These are phyloP conservation scores for Apis florea DNA, from an alignment of 1,140 invertebrate species.

Conservation along the genomic window DNA sequence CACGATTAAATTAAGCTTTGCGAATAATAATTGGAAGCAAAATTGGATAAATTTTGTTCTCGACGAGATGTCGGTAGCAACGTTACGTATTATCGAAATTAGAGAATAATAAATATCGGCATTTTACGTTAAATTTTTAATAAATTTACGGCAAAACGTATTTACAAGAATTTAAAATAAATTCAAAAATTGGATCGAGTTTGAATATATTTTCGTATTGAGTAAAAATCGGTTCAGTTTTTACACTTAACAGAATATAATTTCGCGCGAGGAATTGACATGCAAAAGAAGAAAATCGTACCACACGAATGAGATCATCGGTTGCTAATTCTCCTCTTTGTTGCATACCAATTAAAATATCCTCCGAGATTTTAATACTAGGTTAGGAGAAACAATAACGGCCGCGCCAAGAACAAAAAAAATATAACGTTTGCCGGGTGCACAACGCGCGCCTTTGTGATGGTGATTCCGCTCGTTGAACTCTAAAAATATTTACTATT, in stretches of 20 bases:
- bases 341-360: background rate
- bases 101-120: background rate
- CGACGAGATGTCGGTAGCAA: background rate
- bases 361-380: background rate
- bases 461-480: background rate
- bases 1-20: background rate
- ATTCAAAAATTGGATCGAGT: background rate
- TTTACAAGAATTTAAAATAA: too few relatives aligned
- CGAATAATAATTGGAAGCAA: background rate
- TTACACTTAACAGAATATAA: slow-evolving; percentile 26
- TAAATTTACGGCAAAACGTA: background rate
- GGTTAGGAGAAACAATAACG: background rate
- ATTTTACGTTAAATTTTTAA: background rate
- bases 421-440: too few relatives aligned
- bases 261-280: slow-evolving; percentile 6
- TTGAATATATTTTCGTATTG: background rate
- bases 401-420: too few relatives aligned
- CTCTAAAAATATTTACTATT: background rate
- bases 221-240: background rate
- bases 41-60: background rate
- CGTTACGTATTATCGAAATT: background rate
- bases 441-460: background rate
- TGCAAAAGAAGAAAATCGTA: slow-evolving; percentile 1
- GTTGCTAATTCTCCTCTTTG: background rate
- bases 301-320: slow-evolving; percentile 4